A percentile compares a stretch with the other conserved stretches of the same genome.
Conservation (phyloP, 2,797 vertebrate species). For the Hipposideros larvatus region DNA sequence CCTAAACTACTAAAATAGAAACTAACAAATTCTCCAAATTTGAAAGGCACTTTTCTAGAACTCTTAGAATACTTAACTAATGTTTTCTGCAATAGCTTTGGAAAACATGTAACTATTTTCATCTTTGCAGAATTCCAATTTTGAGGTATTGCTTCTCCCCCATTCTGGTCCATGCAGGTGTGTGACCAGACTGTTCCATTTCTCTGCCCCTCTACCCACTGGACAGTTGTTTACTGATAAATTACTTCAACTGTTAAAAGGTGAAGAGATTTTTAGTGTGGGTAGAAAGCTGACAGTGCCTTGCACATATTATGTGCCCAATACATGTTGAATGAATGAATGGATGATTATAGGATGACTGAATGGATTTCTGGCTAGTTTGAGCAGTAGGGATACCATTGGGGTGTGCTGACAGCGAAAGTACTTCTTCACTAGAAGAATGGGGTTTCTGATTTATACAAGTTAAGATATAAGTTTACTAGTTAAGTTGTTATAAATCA, state of each 20-base stretch:
- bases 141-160: neutral
- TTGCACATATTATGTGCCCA: neutral
- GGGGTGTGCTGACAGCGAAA: neutral
- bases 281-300: neutral
- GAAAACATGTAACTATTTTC: neutral
- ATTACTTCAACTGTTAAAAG: conserved; percentile 14
- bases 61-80: neutral
- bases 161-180: neutral
- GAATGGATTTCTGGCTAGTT: conserved; percentile 39
- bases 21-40: neutral
- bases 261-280: neutral
- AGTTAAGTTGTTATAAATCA: neutral
- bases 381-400: neutral
- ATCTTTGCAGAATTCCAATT: neutral
- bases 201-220: neutral
- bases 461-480: conserved; percentile 19
- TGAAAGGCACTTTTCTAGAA: neutral
- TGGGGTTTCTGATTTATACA: neutral
- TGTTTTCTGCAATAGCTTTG: conserved; percentile 14
- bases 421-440: conserved; percentile 23
- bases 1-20: neutral
- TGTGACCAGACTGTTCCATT: no score
- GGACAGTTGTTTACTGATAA: conserved; percentile 16
- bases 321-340: neutral
- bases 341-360: neutral